Evolutionary conservation across 2,113 vertebrate species (phyloP).

Genomic region (Phocoena phocoena): DNA sequence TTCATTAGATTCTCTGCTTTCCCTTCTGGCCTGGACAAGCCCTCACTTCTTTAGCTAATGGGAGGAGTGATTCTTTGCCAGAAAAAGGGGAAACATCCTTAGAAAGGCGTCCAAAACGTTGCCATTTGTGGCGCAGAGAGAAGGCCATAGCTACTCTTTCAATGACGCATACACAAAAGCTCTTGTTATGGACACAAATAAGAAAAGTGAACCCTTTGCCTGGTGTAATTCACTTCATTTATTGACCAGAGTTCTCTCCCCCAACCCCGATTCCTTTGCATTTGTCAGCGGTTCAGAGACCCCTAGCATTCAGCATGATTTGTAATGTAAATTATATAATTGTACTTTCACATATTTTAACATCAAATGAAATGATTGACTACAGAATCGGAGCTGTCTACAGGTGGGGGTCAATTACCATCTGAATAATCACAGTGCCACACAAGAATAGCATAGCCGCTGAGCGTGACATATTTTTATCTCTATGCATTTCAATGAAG

Average conservation of each 20-base stretch:
- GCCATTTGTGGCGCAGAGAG: conserved; percentile 59
- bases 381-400: conserved; percentile 95
- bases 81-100: conserved; percentile 59
- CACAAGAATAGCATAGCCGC: conserved; percentile 91
- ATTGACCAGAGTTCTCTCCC: conserved; percentile 83
- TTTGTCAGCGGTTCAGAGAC: conserved; percentile 90
- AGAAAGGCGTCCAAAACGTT: conserved; percentile 62
- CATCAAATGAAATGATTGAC: conserved; percentile 98
- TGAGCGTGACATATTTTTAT: conserved; percentile 99
- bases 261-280: conserved; percentile 53
- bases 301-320: conserved; percentile 98
- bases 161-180: conserved; percentile 81
- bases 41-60: background rate
- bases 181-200: conserved; percentile 79
- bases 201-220: conserved; percentile 88
- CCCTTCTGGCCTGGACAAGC: background rate
- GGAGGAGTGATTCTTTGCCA: conserved; percentile 32
- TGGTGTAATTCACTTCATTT: conserved; percentile 94
- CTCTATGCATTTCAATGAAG: conserved; percentile 99
- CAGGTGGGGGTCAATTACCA: conserved; percentile 99
- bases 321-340: conserved; percentile 99
- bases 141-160: conserved; percentile 67
- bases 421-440: conserved; percentile 97
- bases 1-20: background rate
- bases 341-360: conserved; percentile 96